These are phyloP conservation scores for Okapia johnstoni DNA, from an alignment of 2,113 vertebrate species.

Conservation along the genomic window DNA sequence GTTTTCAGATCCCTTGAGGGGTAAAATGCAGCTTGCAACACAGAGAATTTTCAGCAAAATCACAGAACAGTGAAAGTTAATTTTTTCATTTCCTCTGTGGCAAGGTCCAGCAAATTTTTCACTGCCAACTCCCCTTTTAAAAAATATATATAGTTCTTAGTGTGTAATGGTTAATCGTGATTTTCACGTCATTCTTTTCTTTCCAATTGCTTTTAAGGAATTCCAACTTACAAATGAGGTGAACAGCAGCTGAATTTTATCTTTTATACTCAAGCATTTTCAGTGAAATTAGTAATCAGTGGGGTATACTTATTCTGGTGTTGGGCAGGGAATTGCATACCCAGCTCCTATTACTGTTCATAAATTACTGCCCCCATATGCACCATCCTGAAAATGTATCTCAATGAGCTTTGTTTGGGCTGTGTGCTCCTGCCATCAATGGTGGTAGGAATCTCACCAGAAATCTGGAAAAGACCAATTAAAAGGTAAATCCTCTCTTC, in stretches of 20 bases:
- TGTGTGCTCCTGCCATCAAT: neutral
- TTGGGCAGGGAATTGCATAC: conserved; percentile 41
- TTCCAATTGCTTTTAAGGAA: conserved; percentile 38
- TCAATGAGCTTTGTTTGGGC: conserved; percentile 22
- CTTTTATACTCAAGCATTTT: conserved; percentile 58
- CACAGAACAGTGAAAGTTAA: conserved; percentile 1
- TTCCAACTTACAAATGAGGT: conserved; percentile 39
- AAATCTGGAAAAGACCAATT: conserved; percentile 42
- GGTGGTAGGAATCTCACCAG: conserved; percentile 41
- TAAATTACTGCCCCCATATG: conserved; percentile 58
- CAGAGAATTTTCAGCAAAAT: neutral
- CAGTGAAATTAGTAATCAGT: conserved; percentile 30
- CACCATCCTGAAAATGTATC: conserved; percentile 48
- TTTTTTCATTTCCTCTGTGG: conserved; percentile 25
- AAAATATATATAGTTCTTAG: conserved; percentile 27
- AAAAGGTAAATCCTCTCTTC: conserved; percentile 34
- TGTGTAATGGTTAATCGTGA: conserved; percentile 3
- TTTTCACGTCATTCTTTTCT: conserved; percentile 7
- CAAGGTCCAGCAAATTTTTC: conserved; percentile 47
- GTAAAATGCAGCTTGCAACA: neutral
- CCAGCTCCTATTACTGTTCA: conserved; percentile 44
- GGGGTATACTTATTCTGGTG: conserved; percentile 12
- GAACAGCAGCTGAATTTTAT: conserved; percentile 40
- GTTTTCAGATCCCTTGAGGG: conserved; percentile 58
- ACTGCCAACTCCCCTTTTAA: conserved; percentile 34